Evolutionary conservation across 1,140 invertebrate genomes (phyloP), one percentile per base, ranked within the genome.

Genomic region (Paraescarpia echinospica): DNA sequence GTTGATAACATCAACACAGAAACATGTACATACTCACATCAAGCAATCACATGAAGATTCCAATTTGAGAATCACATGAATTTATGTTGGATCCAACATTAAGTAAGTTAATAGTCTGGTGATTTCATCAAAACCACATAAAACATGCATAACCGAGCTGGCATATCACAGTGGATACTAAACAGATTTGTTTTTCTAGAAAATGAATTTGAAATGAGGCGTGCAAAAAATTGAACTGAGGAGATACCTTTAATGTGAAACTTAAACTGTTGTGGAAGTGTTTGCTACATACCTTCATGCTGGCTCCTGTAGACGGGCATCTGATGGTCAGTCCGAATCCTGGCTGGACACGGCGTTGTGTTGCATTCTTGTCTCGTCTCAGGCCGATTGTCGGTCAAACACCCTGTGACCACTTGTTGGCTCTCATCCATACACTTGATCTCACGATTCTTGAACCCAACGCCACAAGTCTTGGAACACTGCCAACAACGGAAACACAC

Each of bases 381-480:
- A 89, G 94, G 93, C 91, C 93, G 93, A 12, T 88, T 48, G 31
- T 27, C n/a, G 1, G 18, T 34, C 12, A 41, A n/a, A 77, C 93
- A 93, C 33, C 22, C 22, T 48, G 48, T 59, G 51, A 35, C 89
- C 22, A 88, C 91, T 31, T 89, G 88, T 89, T 91, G 91, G 34
- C 91, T 89, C 51, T 88, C 89, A 33, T 92, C 89, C 41, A 94
- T 33, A 93, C 94, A 94, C 90, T 92, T 93, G 34, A 93, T 59
- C 41, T 93, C 88, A 22, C 94, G 92, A 12, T 34, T 92, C 41
- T 77, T 33, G 27, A 93, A 31, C 1, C 94, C 94, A 22, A 22
- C 89, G 77, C 93, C 93, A 91, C 94, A 94, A 33, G 89, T 92
- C 33, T 34, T 88, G 18, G 94, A 94, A 51, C 94, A 94, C 94